Conservation (phyloP, 1,140 invertebrate species). For the Leptoteleia sp. region DNA sequence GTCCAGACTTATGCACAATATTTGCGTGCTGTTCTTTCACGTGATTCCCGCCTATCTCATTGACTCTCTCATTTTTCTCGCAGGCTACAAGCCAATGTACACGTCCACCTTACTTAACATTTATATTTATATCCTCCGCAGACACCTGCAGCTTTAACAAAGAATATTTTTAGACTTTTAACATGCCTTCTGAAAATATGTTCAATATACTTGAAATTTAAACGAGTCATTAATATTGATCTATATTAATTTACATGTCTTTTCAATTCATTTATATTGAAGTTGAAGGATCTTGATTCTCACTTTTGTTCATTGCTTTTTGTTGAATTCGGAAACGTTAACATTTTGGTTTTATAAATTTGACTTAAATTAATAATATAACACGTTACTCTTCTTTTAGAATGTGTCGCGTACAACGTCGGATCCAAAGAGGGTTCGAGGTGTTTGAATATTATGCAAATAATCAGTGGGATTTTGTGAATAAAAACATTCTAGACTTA, state of each 20-base stretch:
- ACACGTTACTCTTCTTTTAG: slow-evolving; percentile 82
- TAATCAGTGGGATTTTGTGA: slow-evolving; percentile 91
- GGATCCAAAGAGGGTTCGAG: slow-evolving; percentile 90
- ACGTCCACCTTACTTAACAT: no score
- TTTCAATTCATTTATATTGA: no score
- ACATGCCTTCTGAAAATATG: no score
- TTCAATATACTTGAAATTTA: no score
- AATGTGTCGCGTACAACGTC: slow-evolving; percentile 87
- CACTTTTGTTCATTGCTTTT: no score
- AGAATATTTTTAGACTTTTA: no score
- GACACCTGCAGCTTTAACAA: no score
- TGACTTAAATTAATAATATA: slow-evolving; percentile 83
- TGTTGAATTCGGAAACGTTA: no score
- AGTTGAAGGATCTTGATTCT: no score
- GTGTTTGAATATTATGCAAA: slow-evolving; percentile 93
- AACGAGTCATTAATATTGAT: no score
- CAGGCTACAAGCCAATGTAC: slow-evolving; percentile 73
- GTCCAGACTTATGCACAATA: slow-evolving; percentile 87
- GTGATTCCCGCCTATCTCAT: slow-evolving; percentile 91
- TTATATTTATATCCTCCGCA: no score
- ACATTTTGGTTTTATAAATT: slow-evolving; percentile 78
- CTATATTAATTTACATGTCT: no score
- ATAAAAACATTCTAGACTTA: slow-evolving; percentile 82
- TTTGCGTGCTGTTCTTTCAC: slow-evolving; percentile 91
- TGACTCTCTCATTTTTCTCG: slow-evolving; percentile 87